Percentiles rank a stretch among this genome's conserved stretches.
Conservation (phyloP, 1,140 invertebrate species). For the Ectropis grisescens region DNA sequence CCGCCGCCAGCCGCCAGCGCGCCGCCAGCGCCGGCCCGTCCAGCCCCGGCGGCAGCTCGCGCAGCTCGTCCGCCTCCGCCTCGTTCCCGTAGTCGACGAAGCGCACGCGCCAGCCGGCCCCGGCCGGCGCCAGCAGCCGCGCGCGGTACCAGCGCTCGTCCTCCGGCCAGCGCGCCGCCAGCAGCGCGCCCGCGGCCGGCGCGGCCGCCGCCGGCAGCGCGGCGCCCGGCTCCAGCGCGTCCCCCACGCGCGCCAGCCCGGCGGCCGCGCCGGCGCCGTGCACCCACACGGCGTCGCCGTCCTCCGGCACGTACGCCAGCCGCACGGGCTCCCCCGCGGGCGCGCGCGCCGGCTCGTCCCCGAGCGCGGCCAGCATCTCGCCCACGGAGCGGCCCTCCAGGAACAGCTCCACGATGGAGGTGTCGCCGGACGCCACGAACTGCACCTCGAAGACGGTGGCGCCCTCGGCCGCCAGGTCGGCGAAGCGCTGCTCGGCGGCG, state of each 20-base stretch:
- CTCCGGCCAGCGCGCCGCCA: constrained; percentile 76
- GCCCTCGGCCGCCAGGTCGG: constrained; percentile 75
- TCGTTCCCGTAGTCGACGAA: constrained; percentile 84
- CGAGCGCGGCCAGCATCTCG: constrained; percentile 69
- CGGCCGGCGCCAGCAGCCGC: constrained; percentile 61
- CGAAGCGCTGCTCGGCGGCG: constrained; percentile 74
- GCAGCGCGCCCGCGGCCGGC: constrained; percentile 68
- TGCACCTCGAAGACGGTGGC: constrained; percentile 75
- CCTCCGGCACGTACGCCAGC: not conserved
- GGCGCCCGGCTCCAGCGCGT: constrained; percentile 66
- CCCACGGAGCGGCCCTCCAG: constrained; percentile 74
- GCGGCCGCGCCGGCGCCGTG: constrained; percentile 71
- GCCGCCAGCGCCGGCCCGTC: too few species aligned
- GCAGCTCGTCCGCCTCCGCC: constrained; percentile 70
- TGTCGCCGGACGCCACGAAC: constrained; percentile 75
- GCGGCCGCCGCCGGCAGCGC: constrained; percentile 62
- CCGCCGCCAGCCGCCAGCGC: too few species aligned
- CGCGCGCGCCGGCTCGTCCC: constrained; percentile 35
- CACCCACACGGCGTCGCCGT: constrained; percentile 66
- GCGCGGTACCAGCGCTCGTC: constrained; percentile 78
- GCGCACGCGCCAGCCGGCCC: constrained; percentile 73
- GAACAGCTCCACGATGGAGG: constrained; percentile 74
- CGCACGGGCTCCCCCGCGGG: not conserved
- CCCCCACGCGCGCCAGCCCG: constrained; percentile 72
- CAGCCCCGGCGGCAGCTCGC: constrained; percentile 73